phyloP scores from a whole-genome alignment of 1,140 invertebrate genomes.

The Drosophila mojavensis region DNA sequence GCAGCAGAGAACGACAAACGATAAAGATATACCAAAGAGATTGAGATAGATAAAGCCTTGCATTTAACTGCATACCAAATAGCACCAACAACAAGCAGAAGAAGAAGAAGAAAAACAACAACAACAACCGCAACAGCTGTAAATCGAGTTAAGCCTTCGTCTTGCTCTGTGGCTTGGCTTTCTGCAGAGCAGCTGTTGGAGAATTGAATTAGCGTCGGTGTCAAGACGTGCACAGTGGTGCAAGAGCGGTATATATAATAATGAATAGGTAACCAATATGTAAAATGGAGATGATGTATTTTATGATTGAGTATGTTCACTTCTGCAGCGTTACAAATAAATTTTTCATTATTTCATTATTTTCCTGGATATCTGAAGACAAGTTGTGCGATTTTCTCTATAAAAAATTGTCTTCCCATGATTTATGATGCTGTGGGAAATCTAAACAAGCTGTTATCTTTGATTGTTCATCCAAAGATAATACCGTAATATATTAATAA shows the following conservation, averaged over 20 bases:
- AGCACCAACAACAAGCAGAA: not conserved
- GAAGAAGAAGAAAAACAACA: slow-evolving; percentile 9
- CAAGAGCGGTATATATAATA: not conserved
- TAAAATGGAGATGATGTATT: too few species aligned
- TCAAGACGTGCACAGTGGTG: slow-evolving; percentile 8
- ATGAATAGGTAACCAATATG: too few species aligned
- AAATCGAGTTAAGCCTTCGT: slow-evolving; percentile 16
- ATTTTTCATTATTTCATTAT: too few species aligned
- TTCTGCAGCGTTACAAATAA: too few species aligned
- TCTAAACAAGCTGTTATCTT: too few species aligned
- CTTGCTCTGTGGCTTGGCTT: not conserved
- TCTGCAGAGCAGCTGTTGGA: slow-evolving; percentile 7
- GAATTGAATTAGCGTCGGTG: slow-evolving; percentile 6
- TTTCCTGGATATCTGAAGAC: too few species aligned
- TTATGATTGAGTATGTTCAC: too few species aligned
- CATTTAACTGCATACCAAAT: slow-evolving; percentile 23
- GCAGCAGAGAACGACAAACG: slow-evolving; percentile 7
- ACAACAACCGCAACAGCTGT: slow-evolving; percentile 25
- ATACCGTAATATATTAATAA: too few species aligned
- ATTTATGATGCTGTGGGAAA: too few species aligned
- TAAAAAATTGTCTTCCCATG: too few species aligned
- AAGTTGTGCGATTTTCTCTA: too few species aligned
- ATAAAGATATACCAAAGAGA: slow-evolving; percentile 33
- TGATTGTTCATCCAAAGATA: too few species aligned
- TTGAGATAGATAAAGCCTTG: slow-evolving; percentile 42